phyloP scores from a whole-genome alignment of 2,797 vertebrate genomes.

The Crenichthys baileyi region DNA sequence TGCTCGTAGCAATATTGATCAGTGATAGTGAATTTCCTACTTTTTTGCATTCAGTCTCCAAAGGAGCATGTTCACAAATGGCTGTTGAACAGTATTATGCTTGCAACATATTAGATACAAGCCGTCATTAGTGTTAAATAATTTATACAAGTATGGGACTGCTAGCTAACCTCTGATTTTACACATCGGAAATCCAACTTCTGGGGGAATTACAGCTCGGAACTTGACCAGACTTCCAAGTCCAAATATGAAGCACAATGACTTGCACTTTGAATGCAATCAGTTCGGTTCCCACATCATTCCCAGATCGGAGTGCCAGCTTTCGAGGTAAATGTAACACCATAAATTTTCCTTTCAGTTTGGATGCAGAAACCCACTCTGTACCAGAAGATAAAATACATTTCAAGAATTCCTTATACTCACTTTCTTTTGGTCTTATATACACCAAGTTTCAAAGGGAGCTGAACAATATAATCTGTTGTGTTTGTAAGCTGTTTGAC shows the following conservation, averaged over 20 bases:
- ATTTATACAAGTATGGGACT: neutral
- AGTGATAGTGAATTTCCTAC: neutral
- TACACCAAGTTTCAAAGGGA: neutral
- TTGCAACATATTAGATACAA: neutral
- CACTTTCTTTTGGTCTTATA: neutral
- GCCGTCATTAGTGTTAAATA: neutral
- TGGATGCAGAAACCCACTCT: neutral
- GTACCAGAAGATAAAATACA: neutral
- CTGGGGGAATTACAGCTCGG: neutral
- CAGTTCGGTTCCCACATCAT: neutral
- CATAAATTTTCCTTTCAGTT: neutral
- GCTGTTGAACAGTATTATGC: neutral
- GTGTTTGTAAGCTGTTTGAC: neutral
- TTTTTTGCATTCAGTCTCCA: neutral
- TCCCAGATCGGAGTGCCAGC: neutral
- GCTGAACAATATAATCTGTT: neutral
- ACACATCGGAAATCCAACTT: neutral
- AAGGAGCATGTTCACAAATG: neutral
- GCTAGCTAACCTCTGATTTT: neutral
- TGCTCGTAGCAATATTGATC: neutral
- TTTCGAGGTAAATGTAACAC: neutral
- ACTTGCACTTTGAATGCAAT: neutral
- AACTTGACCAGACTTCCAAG: neutral
- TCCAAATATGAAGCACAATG: too few species aligned
- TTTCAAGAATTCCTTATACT: neutral